These are phyloP conservation scores for Ips typographus DNA, from an alignment of 1,140 invertebrate species.

Conservation along the genomic window DNA sequence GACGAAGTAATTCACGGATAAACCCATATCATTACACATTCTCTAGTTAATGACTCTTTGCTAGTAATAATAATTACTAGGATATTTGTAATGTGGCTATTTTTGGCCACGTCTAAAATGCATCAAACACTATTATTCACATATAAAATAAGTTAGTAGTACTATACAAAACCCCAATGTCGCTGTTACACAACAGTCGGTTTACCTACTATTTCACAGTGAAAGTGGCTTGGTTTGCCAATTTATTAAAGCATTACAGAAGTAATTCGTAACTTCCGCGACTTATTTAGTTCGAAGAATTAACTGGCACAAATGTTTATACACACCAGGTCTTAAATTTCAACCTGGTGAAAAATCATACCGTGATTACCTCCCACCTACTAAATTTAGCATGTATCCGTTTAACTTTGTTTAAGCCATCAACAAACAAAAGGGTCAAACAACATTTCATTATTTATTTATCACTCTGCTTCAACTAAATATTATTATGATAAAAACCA, in stretches of 20 bases:
- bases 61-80: too few relatives aligned
- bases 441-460: background rate
- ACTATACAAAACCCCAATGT: background rate
- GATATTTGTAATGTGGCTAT: too few relatives aligned
- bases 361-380: background rate
- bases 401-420: background rate
- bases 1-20: too few relatives aligned
- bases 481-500: background rate
- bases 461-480: background rate
- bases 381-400: background rate
- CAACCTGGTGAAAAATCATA: background rate
- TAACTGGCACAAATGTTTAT: background rate
- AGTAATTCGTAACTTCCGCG: background rate
- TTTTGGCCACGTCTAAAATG: background rate
- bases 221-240: conserved; percentile 1
- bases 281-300: background rate
- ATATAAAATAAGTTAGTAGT: background rate
- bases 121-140: background rate
- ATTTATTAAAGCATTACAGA: background rate
- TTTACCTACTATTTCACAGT: background rate
- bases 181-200: background rate
- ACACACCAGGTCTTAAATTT: background rate
- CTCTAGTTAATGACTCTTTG: too few relatives aligned
- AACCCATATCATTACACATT: too few relatives aligned
- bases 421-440: background rate